Conservation (phyloP, 2,113 vertebrate species). For the Pachycephala philippinensis region DNA sequence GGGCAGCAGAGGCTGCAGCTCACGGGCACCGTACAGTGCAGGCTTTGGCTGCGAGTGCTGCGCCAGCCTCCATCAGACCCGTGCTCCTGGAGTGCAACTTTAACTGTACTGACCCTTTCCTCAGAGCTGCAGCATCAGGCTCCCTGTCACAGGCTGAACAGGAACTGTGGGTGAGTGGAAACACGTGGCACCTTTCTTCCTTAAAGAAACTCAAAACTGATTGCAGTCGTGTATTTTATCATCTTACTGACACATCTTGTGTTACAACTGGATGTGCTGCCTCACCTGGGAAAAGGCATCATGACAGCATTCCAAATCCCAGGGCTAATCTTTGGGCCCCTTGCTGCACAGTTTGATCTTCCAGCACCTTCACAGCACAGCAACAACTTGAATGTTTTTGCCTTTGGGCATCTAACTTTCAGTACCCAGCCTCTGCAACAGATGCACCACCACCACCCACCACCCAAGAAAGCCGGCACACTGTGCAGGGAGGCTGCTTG, state of each 20-base stretch:
- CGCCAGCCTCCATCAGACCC: neutral
- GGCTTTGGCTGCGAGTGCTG: neutral
- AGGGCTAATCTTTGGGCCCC: neutral
- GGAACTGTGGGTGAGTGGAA: neutral
- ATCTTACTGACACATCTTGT: neutral
- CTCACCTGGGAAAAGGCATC: neutral
- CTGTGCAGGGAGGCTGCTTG: neutral
- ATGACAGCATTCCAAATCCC: neutral
- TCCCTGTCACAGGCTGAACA: neutral
- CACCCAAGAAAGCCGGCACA: neutral
- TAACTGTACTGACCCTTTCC: neutral
- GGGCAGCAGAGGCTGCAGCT: neutral
- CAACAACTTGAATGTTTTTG: neutral
- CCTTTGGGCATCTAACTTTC: neutral
- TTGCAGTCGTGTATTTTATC: neutral
- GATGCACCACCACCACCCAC: too few relatives aligned
- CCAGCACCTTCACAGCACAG: neutral
- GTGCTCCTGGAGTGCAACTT: fast-evolving
- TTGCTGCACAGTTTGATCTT: neutral
- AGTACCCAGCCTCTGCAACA: neutral
- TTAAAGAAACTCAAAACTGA: neutral
- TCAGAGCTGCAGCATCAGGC: neutral
- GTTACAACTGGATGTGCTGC: neutral
- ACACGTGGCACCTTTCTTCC: neutral
- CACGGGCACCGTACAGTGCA: fast-evolving